These are phyloP conservation scores for Dichetophora obliterata DNA, from an alignment of 2,888 invertebrate genomes.

Conservation along the genomic window DNA sequence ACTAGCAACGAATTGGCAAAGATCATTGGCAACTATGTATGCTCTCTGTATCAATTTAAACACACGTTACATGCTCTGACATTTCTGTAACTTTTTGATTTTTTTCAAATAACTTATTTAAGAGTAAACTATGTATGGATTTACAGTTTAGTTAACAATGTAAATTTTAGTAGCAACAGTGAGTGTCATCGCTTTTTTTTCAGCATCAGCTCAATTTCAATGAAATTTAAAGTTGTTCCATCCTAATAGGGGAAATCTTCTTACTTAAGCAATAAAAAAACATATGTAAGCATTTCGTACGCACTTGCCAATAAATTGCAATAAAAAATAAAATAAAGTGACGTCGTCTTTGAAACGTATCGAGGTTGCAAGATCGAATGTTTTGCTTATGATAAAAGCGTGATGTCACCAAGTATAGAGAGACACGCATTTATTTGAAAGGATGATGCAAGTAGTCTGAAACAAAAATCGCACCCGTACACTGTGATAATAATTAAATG, in stretches of 20 bases:
- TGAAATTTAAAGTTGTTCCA: conserved; percentile 19
- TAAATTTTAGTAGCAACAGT: no score
- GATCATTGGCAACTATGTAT: no score
- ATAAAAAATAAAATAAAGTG: conserved; percentile 19
- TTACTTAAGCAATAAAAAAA: conserved; percentile 1
- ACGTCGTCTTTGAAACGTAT: conserved; percentile 21
- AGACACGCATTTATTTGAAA: neutral
- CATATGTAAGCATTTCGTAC: conserved; percentile 1
- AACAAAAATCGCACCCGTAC: neutral
- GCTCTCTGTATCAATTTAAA: no score
- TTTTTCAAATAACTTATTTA: no score
- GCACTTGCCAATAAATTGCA: conserved; percentile 18
- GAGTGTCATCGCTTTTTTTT: no score
- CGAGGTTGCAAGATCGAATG: conserved; percentile 19
- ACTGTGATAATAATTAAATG: neutral
- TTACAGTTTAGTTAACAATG: no score
- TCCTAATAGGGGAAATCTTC: conserved; percentile 23
- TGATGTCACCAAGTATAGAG: conserved; percentile 31
- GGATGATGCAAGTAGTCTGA: neutral
- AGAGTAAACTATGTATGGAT: no score
- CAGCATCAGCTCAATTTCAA: conserved; percentile 5
- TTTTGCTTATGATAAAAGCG: conserved; percentile 22
- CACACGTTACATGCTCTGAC: no score
- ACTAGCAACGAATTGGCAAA: no score
- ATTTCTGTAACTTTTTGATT: no score